Conservation (phyloP, 2,888 invertebrate species). For the Leucozona laternaria region DNA sequence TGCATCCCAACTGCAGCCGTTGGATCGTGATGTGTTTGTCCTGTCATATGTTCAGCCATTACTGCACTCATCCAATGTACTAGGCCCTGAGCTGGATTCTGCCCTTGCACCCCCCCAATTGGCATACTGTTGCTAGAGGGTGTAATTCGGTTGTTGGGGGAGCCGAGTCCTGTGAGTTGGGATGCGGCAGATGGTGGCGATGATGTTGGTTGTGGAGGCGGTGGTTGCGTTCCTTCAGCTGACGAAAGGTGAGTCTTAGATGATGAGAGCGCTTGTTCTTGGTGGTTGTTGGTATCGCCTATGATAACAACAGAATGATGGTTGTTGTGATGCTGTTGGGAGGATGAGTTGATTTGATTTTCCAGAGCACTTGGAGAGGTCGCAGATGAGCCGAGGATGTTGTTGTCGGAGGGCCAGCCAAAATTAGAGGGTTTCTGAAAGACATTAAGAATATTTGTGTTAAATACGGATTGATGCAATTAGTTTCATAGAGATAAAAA, state of each 20-base stretch:
- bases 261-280: slow-evolving; percentile 66
- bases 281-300: slow-evolving; percentile 70
- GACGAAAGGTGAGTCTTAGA: slow-evolving; percentile 64
- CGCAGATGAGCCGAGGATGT: slow-evolving; percentile 73
- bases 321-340: slow-evolving; percentile 73
- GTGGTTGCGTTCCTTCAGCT: slow-evolving; percentile 64
- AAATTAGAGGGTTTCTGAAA: slow-evolving; percentile 87
- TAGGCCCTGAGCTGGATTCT: slow-evolving; percentile 90
- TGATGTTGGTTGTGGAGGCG: slow-evolving; percentile 77
- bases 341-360: slow-evolving; percentile 59
- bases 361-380: slow-evolving; percentile 67
- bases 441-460: neutral
- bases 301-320: slow-evolving; percentile 65
- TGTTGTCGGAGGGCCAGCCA: slow-evolving; percentile 85
- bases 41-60: slow-evolving; percentile 97
- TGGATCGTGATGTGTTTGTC: slow-evolving; percentile 88
- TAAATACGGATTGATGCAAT: neutral
- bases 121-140: slow-evolving; percentile 80
- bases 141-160: slow-evolving; percentile 69
- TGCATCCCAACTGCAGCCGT: slow-evolving; percentile 84
- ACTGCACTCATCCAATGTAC: slow-evolving; percentile 98
- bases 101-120: slow-evolving; percentile 84
- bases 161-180: slow-evolving; percentile 72
- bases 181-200: slow-evolving; percentile 77
- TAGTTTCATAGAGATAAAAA: neutral